Percentiles rank a stretch among this genome's conserved stretches.
These are phyloP conservation scores for Lutra lutra DNA, from an alignment of 2,797 vertebrate species.

Conservation along the genomic window DNA sequence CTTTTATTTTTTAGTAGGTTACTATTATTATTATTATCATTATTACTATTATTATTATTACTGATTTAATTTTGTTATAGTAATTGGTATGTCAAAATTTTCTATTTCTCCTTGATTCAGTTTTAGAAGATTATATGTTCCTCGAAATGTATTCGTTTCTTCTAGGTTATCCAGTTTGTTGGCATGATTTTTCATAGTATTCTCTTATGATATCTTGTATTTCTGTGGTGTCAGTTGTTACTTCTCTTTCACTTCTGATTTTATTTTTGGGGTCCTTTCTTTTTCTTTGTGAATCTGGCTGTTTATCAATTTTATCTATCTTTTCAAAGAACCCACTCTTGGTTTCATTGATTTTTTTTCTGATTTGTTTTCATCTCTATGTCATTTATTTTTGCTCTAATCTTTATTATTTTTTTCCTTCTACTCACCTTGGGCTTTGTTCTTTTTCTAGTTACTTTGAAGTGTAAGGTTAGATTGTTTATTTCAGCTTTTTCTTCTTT, in stretches of 20 bases:
- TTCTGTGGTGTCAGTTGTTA: neutral
- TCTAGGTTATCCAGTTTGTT: neutral
- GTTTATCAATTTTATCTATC: neutral
- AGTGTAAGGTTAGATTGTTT: neutral
- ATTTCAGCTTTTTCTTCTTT: neutral
- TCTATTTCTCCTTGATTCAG: neutral
- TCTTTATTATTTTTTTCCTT: neutral
- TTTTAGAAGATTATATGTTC: neutral
- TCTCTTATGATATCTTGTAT: neutral
- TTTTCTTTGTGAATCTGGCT: neutral
- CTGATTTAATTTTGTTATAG: neutral
- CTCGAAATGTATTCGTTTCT: neutral
- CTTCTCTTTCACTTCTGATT: neutral
- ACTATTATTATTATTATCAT: neutral
- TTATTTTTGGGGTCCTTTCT: neutral
- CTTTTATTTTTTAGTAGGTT: neutral
- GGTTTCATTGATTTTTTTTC: neutral
- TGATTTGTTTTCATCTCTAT: neutral
- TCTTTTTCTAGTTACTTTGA: neutral
- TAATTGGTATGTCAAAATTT: neutral
- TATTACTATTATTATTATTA: neutral
- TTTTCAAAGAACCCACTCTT: neutral
- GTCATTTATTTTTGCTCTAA: neutral
- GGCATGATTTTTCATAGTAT: neutral
- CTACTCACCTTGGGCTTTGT: neutral